A percentile compares a stretch with the other conserved stretches of the same genome.
Conservation (phyloP, 2,113 vertebrate genomes). For the Aix galericulata region DNA sequence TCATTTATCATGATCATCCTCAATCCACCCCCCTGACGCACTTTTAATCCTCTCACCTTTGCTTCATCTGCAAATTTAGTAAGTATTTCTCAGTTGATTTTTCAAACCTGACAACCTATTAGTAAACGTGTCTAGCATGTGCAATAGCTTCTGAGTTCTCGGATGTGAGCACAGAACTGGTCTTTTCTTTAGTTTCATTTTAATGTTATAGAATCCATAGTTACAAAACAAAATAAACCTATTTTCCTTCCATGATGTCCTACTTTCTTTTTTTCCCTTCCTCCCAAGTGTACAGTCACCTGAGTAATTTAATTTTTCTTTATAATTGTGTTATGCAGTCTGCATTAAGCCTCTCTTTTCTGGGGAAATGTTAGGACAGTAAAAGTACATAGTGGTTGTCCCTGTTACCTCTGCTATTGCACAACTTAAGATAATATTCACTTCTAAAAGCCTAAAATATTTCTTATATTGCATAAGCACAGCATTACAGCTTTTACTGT, state of each 20-base stretch:
- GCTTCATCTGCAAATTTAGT: constrained; percentile 27
- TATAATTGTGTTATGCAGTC: background rate
- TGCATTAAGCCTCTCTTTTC: background rate
- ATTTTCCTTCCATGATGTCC: background rate
- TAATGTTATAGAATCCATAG: background rate
- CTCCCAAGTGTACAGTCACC: background rate
- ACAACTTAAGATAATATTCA: background rate
- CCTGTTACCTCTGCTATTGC: background rate
- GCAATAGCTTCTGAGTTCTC: background rate
- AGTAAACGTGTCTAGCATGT: background rate
- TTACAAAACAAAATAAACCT: background rate
- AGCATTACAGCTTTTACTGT: background rate
- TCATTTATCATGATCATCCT: constrained; percentile 12
- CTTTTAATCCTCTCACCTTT: constrained; percentile 9
- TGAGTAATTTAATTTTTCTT: background rate
- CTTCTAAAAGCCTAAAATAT: background rate
- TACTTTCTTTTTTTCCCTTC: background rate
- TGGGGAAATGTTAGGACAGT: background rate
- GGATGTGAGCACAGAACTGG: background rate
- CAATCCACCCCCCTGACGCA: background rate
- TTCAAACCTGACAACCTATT: background rate
- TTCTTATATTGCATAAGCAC: background rate
- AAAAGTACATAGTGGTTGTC: background rate
- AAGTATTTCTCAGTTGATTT: constrained; percentile 3
- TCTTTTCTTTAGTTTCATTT: background rate